Conservation (phyloP, 1,140 invertebrate genomes). For the Panulirus ornatus region DNA sequence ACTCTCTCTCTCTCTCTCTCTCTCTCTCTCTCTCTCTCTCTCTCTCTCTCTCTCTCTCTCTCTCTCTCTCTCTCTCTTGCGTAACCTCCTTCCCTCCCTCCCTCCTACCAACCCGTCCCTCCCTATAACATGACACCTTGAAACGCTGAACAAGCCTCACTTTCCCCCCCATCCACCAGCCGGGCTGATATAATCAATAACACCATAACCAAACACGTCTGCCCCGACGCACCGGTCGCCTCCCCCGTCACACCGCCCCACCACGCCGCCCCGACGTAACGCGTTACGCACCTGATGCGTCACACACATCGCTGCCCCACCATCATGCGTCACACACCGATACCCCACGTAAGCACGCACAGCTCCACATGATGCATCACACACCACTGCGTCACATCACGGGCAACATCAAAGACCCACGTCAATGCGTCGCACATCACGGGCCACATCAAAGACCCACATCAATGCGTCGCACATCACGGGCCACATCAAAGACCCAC, state of each 20-base stretch:
- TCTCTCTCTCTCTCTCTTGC: slow-evolving; percentile 3
- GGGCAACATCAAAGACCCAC: too few relatives aligned
- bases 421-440: too few relatives aligned
- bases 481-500: too few relatives aligned
- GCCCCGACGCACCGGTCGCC: background rate
- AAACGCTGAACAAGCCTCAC: background rate
- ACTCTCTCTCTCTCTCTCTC: background rate
- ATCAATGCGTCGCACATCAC: too few relatives aligned
- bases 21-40: background rate
- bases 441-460: too few relatives aligned
- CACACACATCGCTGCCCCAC: background rate
- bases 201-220: background rate
- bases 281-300: too few relatives aligned
- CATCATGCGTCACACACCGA: too few relatives aligned
- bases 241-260: background rate
- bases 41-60: background rate
- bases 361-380: too few relatives aligned
- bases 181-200: background rate
- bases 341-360: too few relatives aligned
- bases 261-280: background rate
- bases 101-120: too few relatives aligned
- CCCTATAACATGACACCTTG: background rate
- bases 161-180: background rate
- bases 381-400: too few relatives aligned
- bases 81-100: too few relatives aligned